These are phyloP conservation scores for Gavialis gangeticus DNA, from an alignment of 2,113 vertebrate species.

Conservation along the genomic window DNA sequence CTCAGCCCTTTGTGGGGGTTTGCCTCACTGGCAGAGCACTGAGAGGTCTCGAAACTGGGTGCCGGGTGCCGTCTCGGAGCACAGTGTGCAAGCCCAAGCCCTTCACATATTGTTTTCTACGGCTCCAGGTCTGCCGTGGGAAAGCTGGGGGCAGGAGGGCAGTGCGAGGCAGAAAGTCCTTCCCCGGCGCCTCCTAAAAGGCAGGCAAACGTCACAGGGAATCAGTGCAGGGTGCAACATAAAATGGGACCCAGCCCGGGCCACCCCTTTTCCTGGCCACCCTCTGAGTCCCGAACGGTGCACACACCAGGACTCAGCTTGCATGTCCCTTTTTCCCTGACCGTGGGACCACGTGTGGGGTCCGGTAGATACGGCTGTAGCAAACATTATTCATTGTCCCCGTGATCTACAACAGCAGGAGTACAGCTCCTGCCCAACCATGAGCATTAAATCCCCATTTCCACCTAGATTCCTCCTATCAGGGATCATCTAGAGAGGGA, in stretches of 20 bases:
- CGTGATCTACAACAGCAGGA: no score
- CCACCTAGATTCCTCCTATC: background rate
- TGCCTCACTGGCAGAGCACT: background rate
- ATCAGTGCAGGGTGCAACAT: background rate
- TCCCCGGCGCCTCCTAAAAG: background rate
- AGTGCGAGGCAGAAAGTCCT: background rate
- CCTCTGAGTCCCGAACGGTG: no score
- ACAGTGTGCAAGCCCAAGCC: accelerated
- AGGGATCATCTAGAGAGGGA: background rate
- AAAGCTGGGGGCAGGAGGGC: background rate
- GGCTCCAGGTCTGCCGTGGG: background rate
- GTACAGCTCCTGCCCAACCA: background rate
- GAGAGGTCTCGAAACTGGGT: background rate
- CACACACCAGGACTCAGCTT: no score
- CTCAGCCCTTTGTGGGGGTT: background rate
- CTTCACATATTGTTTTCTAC: background rate
- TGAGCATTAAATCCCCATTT: background rate
- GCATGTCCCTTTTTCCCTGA: no score
- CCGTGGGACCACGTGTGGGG: no score
- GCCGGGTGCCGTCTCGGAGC: background rate
- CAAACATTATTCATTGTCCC: no score
- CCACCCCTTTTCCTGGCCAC: no score
- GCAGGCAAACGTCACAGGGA: background rate
- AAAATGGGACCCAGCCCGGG: background rate
- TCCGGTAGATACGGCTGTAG: no score